Percentiles rank a stretch among this genome's conserved stretches.
Conservation (phyloP, 1,140 invertebrate genomes). For the Ooceraea biroi region DNA sequence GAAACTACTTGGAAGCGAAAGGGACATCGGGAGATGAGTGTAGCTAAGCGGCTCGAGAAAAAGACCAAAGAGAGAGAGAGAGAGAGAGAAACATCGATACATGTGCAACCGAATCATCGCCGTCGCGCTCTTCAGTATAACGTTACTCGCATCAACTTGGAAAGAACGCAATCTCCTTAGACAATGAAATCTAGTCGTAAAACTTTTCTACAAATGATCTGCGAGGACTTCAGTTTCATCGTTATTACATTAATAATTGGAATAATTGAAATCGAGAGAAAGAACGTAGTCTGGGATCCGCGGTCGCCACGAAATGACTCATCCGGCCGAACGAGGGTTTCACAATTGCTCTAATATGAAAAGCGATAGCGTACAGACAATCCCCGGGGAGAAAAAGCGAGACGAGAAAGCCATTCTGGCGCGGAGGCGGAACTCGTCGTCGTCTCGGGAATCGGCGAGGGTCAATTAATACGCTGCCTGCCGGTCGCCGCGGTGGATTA, state of each 20-base stretch:
- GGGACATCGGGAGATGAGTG: conserved; percentile 14
- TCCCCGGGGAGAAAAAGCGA: conserved; percentile 25
- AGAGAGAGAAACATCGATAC: conserved; percentile 43
- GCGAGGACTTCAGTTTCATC: not conserved
- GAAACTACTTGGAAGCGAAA: conserved; percentile 27
- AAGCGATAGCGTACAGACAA: not conserved
- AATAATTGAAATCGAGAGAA: not conserved
- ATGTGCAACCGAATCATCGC: conserved; percentile 33
- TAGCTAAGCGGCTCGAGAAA: not conserved
- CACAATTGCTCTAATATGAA: not conserved
- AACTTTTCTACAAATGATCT: not conserved
- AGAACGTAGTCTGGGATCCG: no score
- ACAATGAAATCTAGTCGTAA: not conserved
- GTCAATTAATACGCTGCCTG: conserved; percentile 61
- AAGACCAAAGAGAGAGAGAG: conserved; percentile 10
- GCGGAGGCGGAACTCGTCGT: not conserved
- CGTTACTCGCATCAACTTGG: not conserved
- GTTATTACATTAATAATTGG: not conserved
- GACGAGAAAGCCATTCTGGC: not conserved
- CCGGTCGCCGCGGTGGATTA: conserved; percentile 51
- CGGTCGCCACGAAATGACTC: not conserved
- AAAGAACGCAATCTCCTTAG: not conserved
- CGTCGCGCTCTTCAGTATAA: not conserved
- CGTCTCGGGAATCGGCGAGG: conserved; percentile 34
- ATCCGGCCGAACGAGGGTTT: not conserved